phyloP scores from a whole-genome alignment of 2,797 vertebrate species.

The Discoglossus pictus region DNA sequence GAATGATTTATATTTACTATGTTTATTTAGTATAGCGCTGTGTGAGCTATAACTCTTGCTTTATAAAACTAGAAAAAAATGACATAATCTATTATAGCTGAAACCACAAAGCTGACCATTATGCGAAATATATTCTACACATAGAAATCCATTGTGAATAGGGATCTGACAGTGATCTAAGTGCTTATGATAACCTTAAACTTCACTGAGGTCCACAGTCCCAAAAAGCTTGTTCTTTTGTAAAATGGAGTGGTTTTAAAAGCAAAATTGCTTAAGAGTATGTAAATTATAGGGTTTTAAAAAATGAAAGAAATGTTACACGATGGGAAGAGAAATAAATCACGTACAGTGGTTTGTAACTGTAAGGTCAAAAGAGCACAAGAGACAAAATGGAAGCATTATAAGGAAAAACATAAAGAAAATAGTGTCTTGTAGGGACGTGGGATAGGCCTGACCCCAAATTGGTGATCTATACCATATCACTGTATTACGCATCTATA shows the following conservation, averaged over 20 bases:
- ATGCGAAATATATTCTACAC: too few relatives aligned
- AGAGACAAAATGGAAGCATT: conserved; percentile 8
- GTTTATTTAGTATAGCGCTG: too few relatives aligned
- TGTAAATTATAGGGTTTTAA: conserved; percentile 23
- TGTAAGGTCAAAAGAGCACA: conserved; percentile 27
- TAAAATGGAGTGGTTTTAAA: conserved; percentile 9
- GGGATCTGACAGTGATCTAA: too few relatives aligned
- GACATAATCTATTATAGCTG: too few relatives aligned
- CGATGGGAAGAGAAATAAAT: conserved; percentile 12
- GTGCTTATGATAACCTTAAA: too few relatives aligned
- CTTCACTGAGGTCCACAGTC: too few relatives aligned
- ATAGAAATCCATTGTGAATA: too few relatives aligned
- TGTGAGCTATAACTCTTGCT: too few relatives aligned
- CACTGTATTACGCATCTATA: conserved; percentile 13
- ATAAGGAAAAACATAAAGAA: conserved; percentile 24
- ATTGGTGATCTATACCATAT: conserved; percentile 15
- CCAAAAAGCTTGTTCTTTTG: neutral
- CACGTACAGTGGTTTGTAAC: conserved; percentile 1
- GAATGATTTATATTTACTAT: too few relatives aligned
- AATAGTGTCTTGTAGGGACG: conserved; percentile 25
- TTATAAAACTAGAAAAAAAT: too few relatives aligned
- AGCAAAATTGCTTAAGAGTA: conserved; percentile 9
- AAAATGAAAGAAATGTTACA: conserved; percentile 24
- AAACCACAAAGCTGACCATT: too few relatives aligned
- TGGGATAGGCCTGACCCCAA: conserved; percentile 19